phyloP scores from a whole-genome alignment of 2,113 vertebrate species.

The Oceanites oceanicus region DNA sequence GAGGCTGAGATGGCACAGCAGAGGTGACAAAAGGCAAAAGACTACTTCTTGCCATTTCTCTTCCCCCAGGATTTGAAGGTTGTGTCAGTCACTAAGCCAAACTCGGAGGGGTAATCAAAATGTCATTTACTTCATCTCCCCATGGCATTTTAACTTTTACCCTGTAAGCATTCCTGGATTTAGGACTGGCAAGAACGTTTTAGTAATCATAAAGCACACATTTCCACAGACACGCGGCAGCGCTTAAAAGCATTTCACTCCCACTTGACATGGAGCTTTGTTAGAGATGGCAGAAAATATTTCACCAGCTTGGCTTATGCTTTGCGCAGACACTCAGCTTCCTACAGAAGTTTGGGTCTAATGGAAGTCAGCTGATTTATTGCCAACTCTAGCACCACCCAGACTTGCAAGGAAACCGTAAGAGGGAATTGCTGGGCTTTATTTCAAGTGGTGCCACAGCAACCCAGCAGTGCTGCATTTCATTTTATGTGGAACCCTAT shows the following conservation, averaged over 20 bases:
- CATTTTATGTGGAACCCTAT: not conserved
- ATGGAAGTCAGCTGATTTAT: not conserved
- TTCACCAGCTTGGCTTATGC: not conserved
- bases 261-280: not conserved
- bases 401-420: not conserved
- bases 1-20: not conserved
- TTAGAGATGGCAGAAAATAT: conserved; percentile 6
- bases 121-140: not conserved
- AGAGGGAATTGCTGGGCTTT: not conserved
- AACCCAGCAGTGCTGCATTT: not conserved
- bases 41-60: not conserved
- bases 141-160: conserved; percentile 15
- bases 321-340: not conserved
- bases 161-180: conserved; percentile 18
- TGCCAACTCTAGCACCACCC: not conserved
- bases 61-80: not conserved
- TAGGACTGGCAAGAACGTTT: conserved; percentile 1
- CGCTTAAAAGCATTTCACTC: not conserved
- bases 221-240: not conserved
- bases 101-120: not conserved
- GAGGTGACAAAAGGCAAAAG: not conserved
- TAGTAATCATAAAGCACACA: conserved; percentile 4
- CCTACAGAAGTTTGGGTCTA: not conserved
- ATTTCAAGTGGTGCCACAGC: conserved; percentile 16
- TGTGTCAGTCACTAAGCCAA: not conserved